Percentiles rank a stretch among this genome's conserved stretches.
phyloP scores from a whole-genome alignment of 2,888 invertebrate species.

The Cremastinae sp. region DNA sequence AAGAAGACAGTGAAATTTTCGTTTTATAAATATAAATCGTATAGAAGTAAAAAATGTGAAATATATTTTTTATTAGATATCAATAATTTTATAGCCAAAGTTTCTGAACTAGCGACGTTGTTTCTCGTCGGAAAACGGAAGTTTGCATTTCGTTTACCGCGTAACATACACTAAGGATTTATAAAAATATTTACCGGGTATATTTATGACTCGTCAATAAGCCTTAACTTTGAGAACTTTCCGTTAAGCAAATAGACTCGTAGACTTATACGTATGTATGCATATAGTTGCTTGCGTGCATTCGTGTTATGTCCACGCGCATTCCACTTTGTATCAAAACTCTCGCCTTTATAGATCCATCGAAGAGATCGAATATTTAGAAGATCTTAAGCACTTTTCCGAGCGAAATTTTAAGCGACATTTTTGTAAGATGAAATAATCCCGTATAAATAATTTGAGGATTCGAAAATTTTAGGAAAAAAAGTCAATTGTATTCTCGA shows the following conservation, averaged over 20 bases:
- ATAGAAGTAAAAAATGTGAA: constrained; percentile 4
- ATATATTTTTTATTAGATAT: neutral
- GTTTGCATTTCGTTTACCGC: neutral
- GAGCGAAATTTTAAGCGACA: too few relatives aligned
- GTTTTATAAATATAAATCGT: neutral
- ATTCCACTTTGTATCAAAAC: neutral
- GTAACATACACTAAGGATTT: neutral
- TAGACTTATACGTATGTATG: neutral
- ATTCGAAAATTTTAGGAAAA: too few relatives aligned
- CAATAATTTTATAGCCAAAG: too few relatives aligned
- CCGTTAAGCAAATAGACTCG: constrained; percentile 46
- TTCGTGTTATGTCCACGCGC: neutral
- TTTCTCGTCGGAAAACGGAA: constrained; percentile 11
- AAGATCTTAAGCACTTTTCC: too few relatives aligned
- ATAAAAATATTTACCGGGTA: constrained; percentile 24
- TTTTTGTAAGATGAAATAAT: too few relatives aligned
- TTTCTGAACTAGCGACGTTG: neutral
- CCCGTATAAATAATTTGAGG: too few relatives aligned
- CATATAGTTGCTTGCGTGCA: neutral
- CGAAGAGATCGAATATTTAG: too few relatives aligned
- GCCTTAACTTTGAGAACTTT: constrained; percentile 41
- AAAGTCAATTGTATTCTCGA: too few relatives aligned
- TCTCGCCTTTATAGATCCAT: neutral
- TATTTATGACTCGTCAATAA: constrained; percentile 31
- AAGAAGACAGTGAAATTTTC: too few relatives aligned